phyloP scores from a whole-genome alignment of 2,797 vertebrate species.

The Sciaenops ocellatus region DNA sequence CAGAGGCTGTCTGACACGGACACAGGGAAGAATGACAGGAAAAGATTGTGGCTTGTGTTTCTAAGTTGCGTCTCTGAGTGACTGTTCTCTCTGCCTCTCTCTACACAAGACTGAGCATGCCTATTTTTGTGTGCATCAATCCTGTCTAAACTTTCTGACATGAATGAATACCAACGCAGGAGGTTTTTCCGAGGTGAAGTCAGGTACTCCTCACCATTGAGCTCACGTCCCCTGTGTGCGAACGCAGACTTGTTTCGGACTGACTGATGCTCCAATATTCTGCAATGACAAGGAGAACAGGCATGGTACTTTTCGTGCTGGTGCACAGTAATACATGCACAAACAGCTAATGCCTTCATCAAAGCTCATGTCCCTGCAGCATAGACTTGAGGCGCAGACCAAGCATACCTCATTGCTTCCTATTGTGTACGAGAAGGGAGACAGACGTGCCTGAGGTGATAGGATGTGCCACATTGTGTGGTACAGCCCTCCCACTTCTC shows the following conservation, averaged over 20 bases:
- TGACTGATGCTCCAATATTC: conserved; percentile 34
- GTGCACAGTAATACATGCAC: conserved; percentile 37
- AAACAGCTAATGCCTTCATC: conserved; percentile 39
- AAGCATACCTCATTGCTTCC: conserved; percentile 43
- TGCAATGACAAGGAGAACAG: conserved; percentile 30
- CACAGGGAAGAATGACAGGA: conserved; percentile 27
- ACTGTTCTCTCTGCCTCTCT: conserved; percentile 40
- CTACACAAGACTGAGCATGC: conserved; percentile 41
- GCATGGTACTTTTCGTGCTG: conserved; percentile 7
- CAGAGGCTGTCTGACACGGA: conserved; percentile 50
- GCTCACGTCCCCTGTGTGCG: conserved; percentile 16
- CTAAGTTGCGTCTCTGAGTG: conserved; percentile 35
- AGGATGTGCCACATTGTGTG: conserved; percentile 13
- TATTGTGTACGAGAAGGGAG: conserved; percentile 25
- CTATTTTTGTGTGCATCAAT: conserved; percentile 39
- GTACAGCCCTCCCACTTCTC: not conserved
- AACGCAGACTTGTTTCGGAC: conserved; percentile 31
- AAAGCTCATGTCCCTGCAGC: conserved; percentile 40
- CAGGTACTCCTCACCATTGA: conserved; percentile 26
- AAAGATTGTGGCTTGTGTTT: conserved; percentile 46
- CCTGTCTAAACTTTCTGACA: conserved; percentile 43
- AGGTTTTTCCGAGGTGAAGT: conserved; percentile 37
- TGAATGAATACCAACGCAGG: conserved; percentile 16
- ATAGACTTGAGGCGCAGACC: conserved; percentile 1
- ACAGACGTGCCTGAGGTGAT: conserved; percentile 28